Percentiles rank a stretch among this genome's conserved stretches.
Evolutionary conservation across 2,888 invertebrate genomes (phyloP).

Genomic region (Archaeoteleia sp.): DNA sequence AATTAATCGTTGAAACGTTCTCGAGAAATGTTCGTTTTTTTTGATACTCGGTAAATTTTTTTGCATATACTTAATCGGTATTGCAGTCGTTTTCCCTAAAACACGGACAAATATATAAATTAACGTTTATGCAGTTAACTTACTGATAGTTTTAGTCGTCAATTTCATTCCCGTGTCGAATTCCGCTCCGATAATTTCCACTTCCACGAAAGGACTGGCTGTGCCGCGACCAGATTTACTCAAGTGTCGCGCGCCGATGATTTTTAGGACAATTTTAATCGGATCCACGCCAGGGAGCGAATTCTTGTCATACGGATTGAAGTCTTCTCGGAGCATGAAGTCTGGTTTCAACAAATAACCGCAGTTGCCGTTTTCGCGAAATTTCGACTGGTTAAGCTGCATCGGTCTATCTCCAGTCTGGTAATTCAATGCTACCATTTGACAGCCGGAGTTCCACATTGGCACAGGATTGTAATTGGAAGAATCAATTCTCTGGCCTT

Average conservation of each 20-base stretch:
- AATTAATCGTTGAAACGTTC: too few relatives aligned
- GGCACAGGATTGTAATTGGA: conserved; percentile 97
- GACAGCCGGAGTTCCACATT: conserved; percentile 97
- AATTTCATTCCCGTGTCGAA: conserved; percentile 90
- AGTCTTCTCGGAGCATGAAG: conserved; percentile 87
- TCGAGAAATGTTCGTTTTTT: too few relatives aligned
- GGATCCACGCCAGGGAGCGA: conserved; percentile 79
- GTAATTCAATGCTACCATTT: conserved; percentile 98
- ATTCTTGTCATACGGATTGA: conserved; percentile 85
- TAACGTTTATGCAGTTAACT: too few relatives aligned
- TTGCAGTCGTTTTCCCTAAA: too few relatives aligned
- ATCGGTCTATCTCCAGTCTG: conserved; percentile 97
- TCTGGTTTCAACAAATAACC: conserved; percentile 95
- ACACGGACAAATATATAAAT: too few relatives aligned
- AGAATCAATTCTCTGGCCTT: conserved; percentile 95
- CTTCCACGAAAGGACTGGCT: conserved; percentile 92
- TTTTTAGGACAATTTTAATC: conserved; percentile 81
- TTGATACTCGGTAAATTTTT: too few relatives aligned
- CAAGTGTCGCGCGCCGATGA: conserved; percentile 94
- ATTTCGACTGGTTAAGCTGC: conserved; percentile 96
- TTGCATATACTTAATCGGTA: too few relatives aligned
- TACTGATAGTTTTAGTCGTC: conserved; percentile 89
- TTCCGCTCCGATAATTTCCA: conserved; percentile 92
- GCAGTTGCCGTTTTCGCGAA: conserved; percentile 92
- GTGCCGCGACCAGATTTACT: conserved; percentile 88